These are phyloP conservation scores for Podarcis lilfordi DNA, from an alignment of 2,797 vertebrate genomes.

Conservation along the genomic window DNA sequence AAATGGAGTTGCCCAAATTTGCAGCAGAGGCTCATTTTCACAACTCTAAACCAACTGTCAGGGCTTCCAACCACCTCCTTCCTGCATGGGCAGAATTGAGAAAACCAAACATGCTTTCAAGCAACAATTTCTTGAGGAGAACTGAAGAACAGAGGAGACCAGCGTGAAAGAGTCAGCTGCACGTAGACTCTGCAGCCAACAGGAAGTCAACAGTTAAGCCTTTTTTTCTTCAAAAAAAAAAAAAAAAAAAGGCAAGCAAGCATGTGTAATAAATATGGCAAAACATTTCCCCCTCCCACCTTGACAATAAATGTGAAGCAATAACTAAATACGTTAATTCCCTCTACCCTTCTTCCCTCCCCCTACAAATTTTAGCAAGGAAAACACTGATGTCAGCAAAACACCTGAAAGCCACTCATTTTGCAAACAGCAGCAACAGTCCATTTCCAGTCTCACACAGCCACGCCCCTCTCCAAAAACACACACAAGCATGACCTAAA, in stretches of 20 bases:
- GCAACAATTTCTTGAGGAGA: constrained; percentile 44
- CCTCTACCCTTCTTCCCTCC: not conserved
- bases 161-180: constrained; percentile 50
- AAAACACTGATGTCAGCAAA: constrained; percentile 67
- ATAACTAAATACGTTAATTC: constrained; percentile 63
- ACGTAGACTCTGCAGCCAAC: constrained; percentile 60
- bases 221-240: not conserved
- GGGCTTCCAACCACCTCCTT: not conserved
- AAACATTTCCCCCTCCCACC: constrained; percentile 60
- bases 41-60: not conserved
- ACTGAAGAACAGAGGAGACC: constrained; percentile 44
- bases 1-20: constrained; percentile 30
- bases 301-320: constrained; percentile 72
- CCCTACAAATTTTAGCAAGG: constrained; percentile 38
- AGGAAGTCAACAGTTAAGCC: constrained; percentile 64
- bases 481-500: constrained; percentile 77
- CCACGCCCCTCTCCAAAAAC: constrained; percentile 71
- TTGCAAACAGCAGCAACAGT: constrained; percentile 65
- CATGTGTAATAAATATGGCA: constrained; percentile 81
- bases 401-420: constrained; percentile 73
- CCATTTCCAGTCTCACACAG: constrained; percentile 73
- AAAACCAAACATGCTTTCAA: constrained; percentile 42
- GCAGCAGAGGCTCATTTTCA: not conserved
- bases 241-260: constrained; percentile 58
- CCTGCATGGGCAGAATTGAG: constrained; percentile 33